A percentile compares a stretch with the other conserved stretches of the same genome.
Evolutionary conservation across 2,113 vertebrate genomes (phyloP).

Genomic region (Centrocercus urophasianus): DNA sequence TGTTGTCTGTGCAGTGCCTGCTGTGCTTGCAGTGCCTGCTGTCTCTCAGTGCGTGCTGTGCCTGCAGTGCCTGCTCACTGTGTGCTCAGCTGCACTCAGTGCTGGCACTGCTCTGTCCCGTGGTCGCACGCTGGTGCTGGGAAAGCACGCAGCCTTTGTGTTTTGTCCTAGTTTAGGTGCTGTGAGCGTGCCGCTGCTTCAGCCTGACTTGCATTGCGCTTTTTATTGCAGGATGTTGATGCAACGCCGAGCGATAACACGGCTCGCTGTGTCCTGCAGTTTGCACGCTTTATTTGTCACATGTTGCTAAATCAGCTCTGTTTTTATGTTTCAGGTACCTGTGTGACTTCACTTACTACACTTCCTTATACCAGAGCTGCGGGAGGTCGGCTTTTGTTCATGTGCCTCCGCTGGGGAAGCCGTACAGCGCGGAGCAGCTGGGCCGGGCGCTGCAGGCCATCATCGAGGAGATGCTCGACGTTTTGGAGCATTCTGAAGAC

Average conservation of each 20-base stretch:
- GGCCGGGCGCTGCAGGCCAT: conserved; percentile 86
- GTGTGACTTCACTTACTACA: conserved; percentile 96
- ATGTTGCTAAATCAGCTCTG: rapidly evolving
- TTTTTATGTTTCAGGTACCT: conserved; percentile 82
- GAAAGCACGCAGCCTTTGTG: rapidly evolving
- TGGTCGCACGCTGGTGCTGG: rapidly evolving
- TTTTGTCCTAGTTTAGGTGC: neutral
- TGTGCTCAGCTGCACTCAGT: rapidly evolving
- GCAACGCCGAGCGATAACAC: rapidly evolving
- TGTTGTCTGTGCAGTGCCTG: too few species aligned
- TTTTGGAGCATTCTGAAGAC: conserved; percentile 78
- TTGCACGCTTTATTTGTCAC: rapidly evolving
- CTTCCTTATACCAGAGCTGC: conserved; percentile 86
- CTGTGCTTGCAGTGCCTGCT: too few species aligned
- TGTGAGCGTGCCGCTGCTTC: too few species aligned
- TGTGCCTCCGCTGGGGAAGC: conserved; percentile 90
- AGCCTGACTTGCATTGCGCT: rapidly evolving
- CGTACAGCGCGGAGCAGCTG: conserved; percentile 87
- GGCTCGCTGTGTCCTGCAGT: rapidly evolving
- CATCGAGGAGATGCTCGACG: conserved; percentile 85
- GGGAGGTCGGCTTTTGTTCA: conserved; percentile 90
- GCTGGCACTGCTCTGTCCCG: too few species aligned
- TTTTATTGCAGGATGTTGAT: rapidly evolving
- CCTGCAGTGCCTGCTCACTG: too few species aligned
- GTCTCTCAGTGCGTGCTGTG: too few species aligned